Evolutionary conservation across 1,140 invertebrate species (phyloP), one percentile per base, ranked within the genome.

Genomic region (Rhopalosiphum padi): DNA sequence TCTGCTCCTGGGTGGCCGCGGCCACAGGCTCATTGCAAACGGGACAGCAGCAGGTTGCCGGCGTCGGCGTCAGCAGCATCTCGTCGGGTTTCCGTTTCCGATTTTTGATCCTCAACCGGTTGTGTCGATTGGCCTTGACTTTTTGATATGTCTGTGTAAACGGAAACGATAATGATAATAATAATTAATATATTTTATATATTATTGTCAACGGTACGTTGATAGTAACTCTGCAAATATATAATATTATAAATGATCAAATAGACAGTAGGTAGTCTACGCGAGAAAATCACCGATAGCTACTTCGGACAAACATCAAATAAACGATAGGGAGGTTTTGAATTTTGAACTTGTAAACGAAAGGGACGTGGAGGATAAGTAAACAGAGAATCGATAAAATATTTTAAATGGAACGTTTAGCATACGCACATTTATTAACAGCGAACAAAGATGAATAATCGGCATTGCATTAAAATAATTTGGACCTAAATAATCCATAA

Each of bases 61-160:
- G 53, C 15, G 89, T 68, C 55, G 89, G 89, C 18, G 89, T 68
- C 23, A 90, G 9, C 55, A 90, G 89, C 11, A 96, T 96, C 95
- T 97, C 96, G 94, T 97, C 97, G 68, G 96, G 96, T 95, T 97
- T 97, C 90, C 97, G 96, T 94, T 97, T 97, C 46, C 97, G 95
- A 94, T 96, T 96, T 94, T 97, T 97, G 48, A 96, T 95, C 46
- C 96, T 95, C 92, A 97, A 96, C 94, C 97, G 95, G 94, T 97
- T 97, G 94, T 98, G 97, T 94, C 98, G 96, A 95, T 98, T 98
- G 85, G 97, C 97, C 94, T 97, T 97, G 94, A 98, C 97, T 94
- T 97, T 96, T 95, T 98, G 97, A 95, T 98, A 98, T 41, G 97
- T 98, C 96, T 96, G 37, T 41, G 21, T 18, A 15, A 11, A 43